Evolutionary conservation across 2,888 invertebrate species (phyloP), one percentile per base, ranked within the genome.

Genomic region (Netelia fuscicornis): DNA sequence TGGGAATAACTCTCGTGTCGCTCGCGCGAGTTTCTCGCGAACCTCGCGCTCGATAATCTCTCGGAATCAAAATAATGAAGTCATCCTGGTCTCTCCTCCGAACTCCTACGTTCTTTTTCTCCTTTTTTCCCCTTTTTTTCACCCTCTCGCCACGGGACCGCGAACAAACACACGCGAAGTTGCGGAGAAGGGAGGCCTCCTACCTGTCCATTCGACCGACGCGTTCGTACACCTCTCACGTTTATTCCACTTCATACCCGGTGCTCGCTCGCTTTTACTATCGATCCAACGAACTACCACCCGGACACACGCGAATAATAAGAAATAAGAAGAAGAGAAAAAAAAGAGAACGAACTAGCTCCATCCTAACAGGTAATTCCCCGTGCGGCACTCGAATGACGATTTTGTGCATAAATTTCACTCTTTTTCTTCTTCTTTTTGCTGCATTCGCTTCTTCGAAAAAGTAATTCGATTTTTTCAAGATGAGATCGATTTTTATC

Each of bases 11-110:
- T 86, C 77, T 85, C 76, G 52, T 81, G 74, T 74, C 81, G 75
- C 62, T 71, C 30, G 30, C 30, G 30, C 30, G 30, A 30, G 5
- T 81, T 85, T 87, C 83, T 70, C 37, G 70, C 72, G 81, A 86
- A 84, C 77, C 74, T 64, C 60, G 48, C 83, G 86, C 77, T 87
- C 86, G 86, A 87, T 86, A 86, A 86, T 85, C 76, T 87, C 86
- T 84, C 80, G 83, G 86, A 87, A 86, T 85, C 67, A 79, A 52
- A 76, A 78, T 56, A 86, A 87, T 86, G 86, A 87, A 86, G 86
- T 86, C 86, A 86, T 86, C 86, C 77, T 60, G 54, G 65, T 72
- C 70, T 17, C 72, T 65, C 81, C 72, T 62, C 17, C 23, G 23
- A 52, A 52, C 52, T n/a, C 25, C 23, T n/a, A 30, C 20, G 2